A percentile compares a stretch with the other conserved stretches of the same genome.
Conservation (phyloP, 2,888 invertebrate genomes). For the Trichogramma dendrolimi region DNA sequence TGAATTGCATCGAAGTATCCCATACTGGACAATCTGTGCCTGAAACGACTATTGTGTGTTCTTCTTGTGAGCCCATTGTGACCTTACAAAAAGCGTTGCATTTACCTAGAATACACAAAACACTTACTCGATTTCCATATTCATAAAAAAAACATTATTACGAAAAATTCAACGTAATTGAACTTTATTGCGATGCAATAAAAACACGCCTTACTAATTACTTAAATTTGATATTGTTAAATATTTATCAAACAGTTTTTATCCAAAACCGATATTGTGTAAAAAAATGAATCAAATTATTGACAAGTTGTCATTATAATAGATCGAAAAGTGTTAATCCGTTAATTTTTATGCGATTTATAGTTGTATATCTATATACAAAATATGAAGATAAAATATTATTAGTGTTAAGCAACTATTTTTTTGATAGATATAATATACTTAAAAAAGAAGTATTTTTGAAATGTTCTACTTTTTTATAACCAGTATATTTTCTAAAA, state of each 20-base stretch:
- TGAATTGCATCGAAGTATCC: constrained; percentile 75
- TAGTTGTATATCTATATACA: constrained; percentile 1
- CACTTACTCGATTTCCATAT: too few species aligned
- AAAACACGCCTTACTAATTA: too few species aligned
- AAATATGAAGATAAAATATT: constrained; percentile 14
- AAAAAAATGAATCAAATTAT: too few species aligned
- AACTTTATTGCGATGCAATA: too few species aligned
- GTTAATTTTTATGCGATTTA: neutral
- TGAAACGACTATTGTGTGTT: constrained; percentile 61
- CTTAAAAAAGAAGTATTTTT: neutral
- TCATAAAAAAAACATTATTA: too few species aligned
- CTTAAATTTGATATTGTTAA: too few species aligned
- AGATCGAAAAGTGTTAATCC: constrained; percentile 3
- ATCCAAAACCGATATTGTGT: too few species aligned
- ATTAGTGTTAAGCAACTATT: too few species aligned
- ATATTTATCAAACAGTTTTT: too few species aligned
- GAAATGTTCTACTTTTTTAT: neutral
- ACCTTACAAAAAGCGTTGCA: constrained; percentile 72
- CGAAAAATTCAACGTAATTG: too few species aligned
- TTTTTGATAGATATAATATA: too few species aligned
- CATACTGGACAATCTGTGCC: constrained; percentile 62
- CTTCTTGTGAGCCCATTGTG: constrained; percentile 68
- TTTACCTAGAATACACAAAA: constrained; percentile 53
- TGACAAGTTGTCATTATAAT: neutral
- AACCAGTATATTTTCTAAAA: neutral